phyloP scores from a whole-genome alignment of 2,113 vertebrate genomes.

The Sakesphorus luctuosus region DNA sequence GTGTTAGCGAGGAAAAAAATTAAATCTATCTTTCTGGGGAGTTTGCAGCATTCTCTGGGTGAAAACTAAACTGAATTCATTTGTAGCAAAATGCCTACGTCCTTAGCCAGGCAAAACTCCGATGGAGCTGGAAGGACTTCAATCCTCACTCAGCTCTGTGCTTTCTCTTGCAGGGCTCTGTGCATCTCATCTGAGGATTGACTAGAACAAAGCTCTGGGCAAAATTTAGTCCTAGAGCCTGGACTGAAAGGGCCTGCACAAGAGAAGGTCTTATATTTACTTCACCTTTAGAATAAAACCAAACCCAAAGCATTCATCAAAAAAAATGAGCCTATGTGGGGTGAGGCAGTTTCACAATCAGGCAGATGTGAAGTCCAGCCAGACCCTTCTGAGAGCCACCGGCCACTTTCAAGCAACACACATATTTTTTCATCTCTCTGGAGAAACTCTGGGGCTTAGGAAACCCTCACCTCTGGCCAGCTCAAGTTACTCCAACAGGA shows the following conservation, averaged over 20 bases:
- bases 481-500: background rate
- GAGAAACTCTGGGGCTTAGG: background rate
- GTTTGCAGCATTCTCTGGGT: constrained; percentile 6
- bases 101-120: constrained; percentile 7
- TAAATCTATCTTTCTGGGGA: constrained; percentile 9
- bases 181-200: background rate
- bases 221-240: background rate
- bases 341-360: background rate
- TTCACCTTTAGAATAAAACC: background rate
- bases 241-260: background rate
- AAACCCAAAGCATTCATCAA: fast-evolving
- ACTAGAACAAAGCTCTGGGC: background rate
- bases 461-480: constrained; percentile 19
- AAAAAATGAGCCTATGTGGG: background rate
- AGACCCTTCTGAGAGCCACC: background rate
- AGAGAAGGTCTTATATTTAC: background rate
- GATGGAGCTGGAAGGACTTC: background rate
- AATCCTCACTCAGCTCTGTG: background rate
- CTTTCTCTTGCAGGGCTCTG: background rate
- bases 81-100: background rate
- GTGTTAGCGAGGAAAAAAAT: background rate
- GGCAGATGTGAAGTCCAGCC: background rate
- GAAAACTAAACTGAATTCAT: constrained; percentile 46
- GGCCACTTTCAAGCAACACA: background rate
- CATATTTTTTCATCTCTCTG: background rate